A percentile compares a stretch with the other conserved stretches of the same genome.
These are phyloP conservation scores for Agelas oroides DNA, from an alignment of 37 sponge, comb jelly and placozoan genomes.

Conservation along the genomic window DNA sequence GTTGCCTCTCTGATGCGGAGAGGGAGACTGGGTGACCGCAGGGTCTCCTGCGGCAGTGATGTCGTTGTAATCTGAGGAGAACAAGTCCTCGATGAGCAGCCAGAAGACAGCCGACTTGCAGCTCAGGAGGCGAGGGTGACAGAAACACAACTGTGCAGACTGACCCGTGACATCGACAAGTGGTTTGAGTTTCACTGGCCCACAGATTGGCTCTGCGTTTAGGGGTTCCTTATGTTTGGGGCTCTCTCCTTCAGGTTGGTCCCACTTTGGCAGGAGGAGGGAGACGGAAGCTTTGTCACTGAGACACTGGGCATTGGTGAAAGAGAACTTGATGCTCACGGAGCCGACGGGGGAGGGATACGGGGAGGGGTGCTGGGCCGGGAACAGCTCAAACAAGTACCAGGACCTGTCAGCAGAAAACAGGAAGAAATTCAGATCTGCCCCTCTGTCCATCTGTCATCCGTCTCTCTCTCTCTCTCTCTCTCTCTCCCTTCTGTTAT, in stretches of 20 bases:
- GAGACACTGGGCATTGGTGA: constrained; percentile 42
- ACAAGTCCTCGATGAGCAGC: constrained; percentile 31
- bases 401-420: neutral
- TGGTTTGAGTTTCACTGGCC: constrained; percentile 45
- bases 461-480: too few relatives aligned
- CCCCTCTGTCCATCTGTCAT: too few relatives aligned
- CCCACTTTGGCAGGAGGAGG: constrained; percentile 12
- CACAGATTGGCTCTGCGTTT: constrained; percentile 33
- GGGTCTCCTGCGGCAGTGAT: neutral
- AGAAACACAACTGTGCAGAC: constrained; percentile 13
- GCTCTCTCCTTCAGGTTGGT: neutral
- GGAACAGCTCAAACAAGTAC: constrained; percentile 1
- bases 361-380: neutral
- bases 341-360: constrained; percentile 15
- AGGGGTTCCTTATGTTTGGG: neutral
- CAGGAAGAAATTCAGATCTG: too few relatives aligned
- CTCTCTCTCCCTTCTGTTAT: too few relatives aligned
- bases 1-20: neutral
- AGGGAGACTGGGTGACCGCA: neutral
- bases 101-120: neutral
- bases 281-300: constrained; percentile 29
- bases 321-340: constrained; percentile 45
- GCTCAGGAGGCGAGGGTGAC: constrained; percentile 45
- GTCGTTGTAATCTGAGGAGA: constrained; percentile 19
- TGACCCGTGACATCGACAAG: constrained; percentile 53